Evolutionary conservation across 1,140 invertebrate species (phyloP).

Genomic region (Bradynema listronoti): DNA sequence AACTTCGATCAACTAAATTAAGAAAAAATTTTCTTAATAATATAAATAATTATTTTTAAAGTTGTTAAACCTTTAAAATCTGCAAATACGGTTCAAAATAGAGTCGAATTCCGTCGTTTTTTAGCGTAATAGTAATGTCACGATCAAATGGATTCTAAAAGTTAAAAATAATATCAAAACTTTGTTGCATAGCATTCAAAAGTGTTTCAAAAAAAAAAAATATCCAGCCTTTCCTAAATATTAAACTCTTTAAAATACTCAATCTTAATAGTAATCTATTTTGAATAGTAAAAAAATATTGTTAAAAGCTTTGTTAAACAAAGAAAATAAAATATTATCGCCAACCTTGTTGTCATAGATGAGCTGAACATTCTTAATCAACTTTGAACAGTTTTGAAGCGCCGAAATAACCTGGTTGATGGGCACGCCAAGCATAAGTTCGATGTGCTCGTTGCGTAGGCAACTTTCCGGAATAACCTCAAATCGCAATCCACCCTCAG

Average conservation of each 20-base stretch:
- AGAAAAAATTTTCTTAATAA: neutral
- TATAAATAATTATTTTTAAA: slow-evolving; percentile 11
- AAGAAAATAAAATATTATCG: neutral
- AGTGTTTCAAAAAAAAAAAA: too few species aligned
- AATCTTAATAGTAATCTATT: too few species aligned
- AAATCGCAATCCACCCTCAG: slow-evolving; percentile 27
- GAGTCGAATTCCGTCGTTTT: slow-evolving; percentile 50
- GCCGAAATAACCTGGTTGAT: slow-evolving; percentile 51
- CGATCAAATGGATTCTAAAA: slow-evolving; percentile 49
- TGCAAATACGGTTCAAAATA: slow-evolving; percentile 46
- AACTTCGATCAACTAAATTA: slow-evolving; percentile 51
- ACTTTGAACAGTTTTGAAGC: slow-evolving; percentile 43
- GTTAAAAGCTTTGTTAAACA: too few species aligned
- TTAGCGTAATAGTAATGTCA: slow-evolving; percentile 50
- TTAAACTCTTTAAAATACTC: too few species aligned
- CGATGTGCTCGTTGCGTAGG: slow-evolving; percentile 50
- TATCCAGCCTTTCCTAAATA: too few species aligned
- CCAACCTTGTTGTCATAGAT: slow-evolving; percentile 51
- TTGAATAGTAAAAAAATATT: too few species aligned
- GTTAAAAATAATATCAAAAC: slow-evolving; percentile 4
- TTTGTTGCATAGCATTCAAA: neutral
- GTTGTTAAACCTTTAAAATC: slow-evolving; percentile 32
- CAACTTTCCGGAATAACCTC: slow-evolving; percentile 49
- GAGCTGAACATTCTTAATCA: slow-evolving; percentile 48
- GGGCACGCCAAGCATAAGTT: slow-evolving; percentile 50